A percentile compares a stretch with the other conserved stretches of the same genome.
phyloP scores from a whole-genome alignment of 2,113 vertebrate species.

The Oryzias curvinotus region DNA sequence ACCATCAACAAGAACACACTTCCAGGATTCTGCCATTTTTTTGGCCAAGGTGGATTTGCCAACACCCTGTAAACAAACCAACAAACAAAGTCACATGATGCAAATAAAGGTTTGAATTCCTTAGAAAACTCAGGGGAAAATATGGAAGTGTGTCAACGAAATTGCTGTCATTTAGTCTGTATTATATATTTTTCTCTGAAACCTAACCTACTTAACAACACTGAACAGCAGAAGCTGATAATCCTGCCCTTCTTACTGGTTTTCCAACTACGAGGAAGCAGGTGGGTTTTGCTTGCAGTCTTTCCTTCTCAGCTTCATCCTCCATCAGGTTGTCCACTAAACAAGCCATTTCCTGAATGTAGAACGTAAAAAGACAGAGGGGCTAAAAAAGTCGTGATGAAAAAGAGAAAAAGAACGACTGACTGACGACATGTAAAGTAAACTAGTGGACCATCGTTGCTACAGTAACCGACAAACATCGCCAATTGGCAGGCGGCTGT shows the following conservation, averaged over 20 bases:
- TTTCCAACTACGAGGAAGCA: conserved; percentile 90
- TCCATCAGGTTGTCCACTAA: conserved; percentile 84
- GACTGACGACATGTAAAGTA: not conserved
- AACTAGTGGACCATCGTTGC: conserved; percentile 22
- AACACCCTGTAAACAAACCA: conserved; percentile 80
- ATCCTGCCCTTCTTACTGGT: conserved; percentile 81
- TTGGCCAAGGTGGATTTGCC: conserved; percentile 89
- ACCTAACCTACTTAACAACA: no score
- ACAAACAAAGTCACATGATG: not conserved
- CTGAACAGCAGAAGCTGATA: not conserved
- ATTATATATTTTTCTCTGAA: no score
- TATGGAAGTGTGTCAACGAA: no score
- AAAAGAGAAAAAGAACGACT: not conserved
- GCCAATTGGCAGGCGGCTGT: no score
- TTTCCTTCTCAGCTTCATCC: conserved; percentile 83
- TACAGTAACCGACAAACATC: conserved; percentile 47
- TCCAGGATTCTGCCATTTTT: conserved; percentile 84
- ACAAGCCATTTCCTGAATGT: conserved; percentile 2
- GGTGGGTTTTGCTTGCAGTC: conserved; percentile 83
- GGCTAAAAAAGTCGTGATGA: not conserved
- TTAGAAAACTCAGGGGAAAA: no score
- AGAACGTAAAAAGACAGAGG: not conserved
- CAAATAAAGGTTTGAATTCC: no score
- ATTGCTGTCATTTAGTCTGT: no score
- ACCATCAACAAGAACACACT: conserved; percentile 89